Evolutionary conservation across 2,797 vertebrate species (phyloP), one percentile per base, ranked within the genome.

Genomic region (Acrocephalus scirpaceus): DNA sequence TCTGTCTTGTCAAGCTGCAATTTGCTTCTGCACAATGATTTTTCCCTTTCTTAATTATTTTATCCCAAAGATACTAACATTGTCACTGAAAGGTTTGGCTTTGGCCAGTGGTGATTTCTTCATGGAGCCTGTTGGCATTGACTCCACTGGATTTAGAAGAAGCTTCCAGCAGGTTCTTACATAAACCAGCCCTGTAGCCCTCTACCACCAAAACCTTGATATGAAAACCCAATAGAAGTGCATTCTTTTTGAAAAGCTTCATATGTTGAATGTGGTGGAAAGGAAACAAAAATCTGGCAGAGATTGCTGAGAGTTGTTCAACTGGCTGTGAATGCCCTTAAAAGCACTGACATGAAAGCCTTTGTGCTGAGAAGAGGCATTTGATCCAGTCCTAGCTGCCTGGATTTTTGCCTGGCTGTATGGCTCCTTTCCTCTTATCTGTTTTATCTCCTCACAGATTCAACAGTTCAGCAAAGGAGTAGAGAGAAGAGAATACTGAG

Each of bases 11-110:
- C 2, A 0, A 57, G n/a, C 23, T 45, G 14, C 11, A 30, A 25
- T 64, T 50, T 64, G 3, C 27, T 64, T 38, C 14, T 64, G 32
- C 10, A 36, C 36, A 69, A 29, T 25, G 51, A n/a, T 3, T 30
- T 70, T 76, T 30, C 38, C 42, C 29, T 38, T 44, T 47, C 36
- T 23, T 62, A 45, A 6, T 29, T 40, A 2, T 15, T 19, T 7
- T 26, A 16, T 57, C 8, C 11, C 36, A n/a, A 20, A 44, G 42
- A 19, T 5, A 8, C 10, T 23, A 1, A 27, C 9, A 11, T 32
- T 1, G 2, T n/a, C 19, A 36, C 22, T n/a, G 42, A 21, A 1
- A 3, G 13, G 13, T 32, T 72, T 3, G 2, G 16, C 22, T 57
- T 69, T 61, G 48, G 21, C 54, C 36, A 17, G 32, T 36, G 19